Percentiles rank a stretch among this genome's conserved stretches.
Evolutionary conservation across 2,113 vertebrate species (phyloP).

Genomic region (Neoarius graeffei): DNA sequence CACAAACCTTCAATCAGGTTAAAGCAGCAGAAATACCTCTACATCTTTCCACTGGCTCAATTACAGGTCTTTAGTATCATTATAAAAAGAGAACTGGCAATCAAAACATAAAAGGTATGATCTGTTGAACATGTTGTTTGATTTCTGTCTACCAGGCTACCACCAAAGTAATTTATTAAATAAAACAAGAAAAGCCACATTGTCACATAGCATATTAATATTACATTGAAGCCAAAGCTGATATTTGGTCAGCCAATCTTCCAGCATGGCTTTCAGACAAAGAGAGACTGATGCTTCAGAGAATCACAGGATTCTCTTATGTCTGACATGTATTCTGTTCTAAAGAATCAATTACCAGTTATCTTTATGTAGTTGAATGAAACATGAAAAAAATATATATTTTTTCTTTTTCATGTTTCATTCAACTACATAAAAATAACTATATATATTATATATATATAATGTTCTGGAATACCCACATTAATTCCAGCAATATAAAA

Average conservation of each 20-base stretch:
- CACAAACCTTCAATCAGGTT: constrained; percentile 28
- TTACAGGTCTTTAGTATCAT: constrained; percentile 37
- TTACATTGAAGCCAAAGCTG: constrained; percentile 12
- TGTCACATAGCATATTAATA: constrained; percentile 36
- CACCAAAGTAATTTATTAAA: constrained; percentile 54
- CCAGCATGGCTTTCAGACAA: constrained; percentile 5
- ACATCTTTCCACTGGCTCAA: constrained; percentile 17
- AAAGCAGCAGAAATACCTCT: constrained; percentile 14
- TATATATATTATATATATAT: too few species aligned
- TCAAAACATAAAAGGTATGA: constrained; percentile 35
- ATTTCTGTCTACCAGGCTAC: constrained; percentile 39
- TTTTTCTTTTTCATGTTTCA: too few species aligned
- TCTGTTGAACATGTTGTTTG: constrained; percentile 42
- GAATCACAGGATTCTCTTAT: constrained; percentile 37
- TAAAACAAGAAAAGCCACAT: constrained; percentile 37
- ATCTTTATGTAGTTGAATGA: constrained; percentile 24
- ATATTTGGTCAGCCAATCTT: constrained; percentile 30
- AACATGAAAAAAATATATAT: too few species aligned
- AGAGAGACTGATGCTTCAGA: constrained; percentile 22
- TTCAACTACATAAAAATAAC: too few species aligned
- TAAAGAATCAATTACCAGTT: constrained; percentile 35
- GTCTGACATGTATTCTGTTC: constrained; percentile 15
- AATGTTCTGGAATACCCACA: constrained; percentile 15
- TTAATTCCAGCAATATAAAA: too few species aligned
- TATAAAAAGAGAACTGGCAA: constrained; percentile 28